These are phyloP conservation scores for Notiomystis cincta DNA, from an alignment of 2,113 vertebrate species.

Conservation along the genomic window DNA sequence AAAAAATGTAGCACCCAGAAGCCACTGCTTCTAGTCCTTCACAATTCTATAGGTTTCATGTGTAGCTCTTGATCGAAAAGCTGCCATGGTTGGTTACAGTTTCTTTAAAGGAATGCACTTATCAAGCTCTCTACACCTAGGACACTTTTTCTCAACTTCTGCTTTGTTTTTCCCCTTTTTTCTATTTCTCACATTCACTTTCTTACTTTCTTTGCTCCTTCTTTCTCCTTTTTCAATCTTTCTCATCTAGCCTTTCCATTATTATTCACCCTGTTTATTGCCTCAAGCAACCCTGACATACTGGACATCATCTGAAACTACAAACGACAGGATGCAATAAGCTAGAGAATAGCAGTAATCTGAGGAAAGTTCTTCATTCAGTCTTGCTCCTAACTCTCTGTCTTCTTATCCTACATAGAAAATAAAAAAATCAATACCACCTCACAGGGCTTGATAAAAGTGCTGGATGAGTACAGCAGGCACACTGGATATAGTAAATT, in stretches of 20 bases:
- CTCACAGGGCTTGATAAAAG: slow-evolving; percentile 95
- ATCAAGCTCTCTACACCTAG: slow-evolving; percentile 25
- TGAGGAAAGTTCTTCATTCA: slow-evolving; percentile 98
- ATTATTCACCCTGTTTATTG: slow-evolving; percentile 92
- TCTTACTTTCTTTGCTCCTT: slow-evolving; percentile 70
- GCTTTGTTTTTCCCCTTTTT: slow-evolving; percentile 4
- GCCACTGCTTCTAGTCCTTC: neutral
- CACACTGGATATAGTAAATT: slow-evolving; percentile 95
- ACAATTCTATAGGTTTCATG: neutral
- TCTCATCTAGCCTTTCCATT: slow-evolving; percentile 81
- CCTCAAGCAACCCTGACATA: slow-evolving; percentile 87
- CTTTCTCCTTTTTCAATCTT: slow-evolving; percentile 74
- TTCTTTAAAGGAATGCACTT: slow-evolving; percentile 36
- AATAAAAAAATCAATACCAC: slow-evolving; percentile 99
- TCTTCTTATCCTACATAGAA: slow-evolving; percentile 99
- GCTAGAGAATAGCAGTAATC: slow-evolving; percentile 94
- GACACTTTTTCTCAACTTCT: slow-evolving; percentile 54
- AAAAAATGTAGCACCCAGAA: neutral
- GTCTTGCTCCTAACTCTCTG: slow-evolving; percentile 95
- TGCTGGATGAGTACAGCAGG: slow-evolving; percentile 84
- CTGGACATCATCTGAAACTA: slow-evolving; percentile 96
- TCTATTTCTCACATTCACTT: slow-evolving; percentile 63
- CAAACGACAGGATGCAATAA: slow-evolving; percentile 99
- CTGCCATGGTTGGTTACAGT: slow-evolving; percentile 36
- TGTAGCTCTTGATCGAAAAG: slow-evolving; percentile 12